Evolutionary conservation across 92 coral and sea anemone species (phyloP), one percentile per base, ranked within the genome.

Genomic region (Bergia puertoricense): DNA sequence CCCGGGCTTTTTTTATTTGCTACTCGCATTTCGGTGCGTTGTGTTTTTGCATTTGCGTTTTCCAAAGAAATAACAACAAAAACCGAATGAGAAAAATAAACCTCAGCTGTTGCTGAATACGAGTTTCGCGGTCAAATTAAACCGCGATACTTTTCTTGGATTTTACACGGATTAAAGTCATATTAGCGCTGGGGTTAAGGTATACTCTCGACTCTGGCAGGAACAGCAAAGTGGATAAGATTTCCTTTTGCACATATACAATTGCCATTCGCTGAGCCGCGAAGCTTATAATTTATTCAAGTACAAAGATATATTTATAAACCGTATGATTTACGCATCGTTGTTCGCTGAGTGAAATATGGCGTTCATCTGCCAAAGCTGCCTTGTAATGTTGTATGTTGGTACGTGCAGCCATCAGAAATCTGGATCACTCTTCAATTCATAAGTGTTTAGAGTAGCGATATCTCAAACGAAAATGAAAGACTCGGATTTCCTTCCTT

Each of bases 61-160:
- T 88, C 74, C 50, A 88, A 67, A 81, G 57, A 20, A 59, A 76
- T 56, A 76, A 86, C 81, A 74, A 73, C 54, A 88, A 88, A 54
- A 88, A 54, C 86, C 67, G 7, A 45, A 79, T 14, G 43, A 68
- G 86, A 69, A 66, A 88, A 44, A 79, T 15, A 79, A 36, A 79
- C 62, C 76, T 83, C 86, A 48, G 76, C 78, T 73, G 87, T 84
- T 30, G 76, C 43, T 71, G 78, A 84, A 44, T 59, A 37, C 77
- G 45, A 59, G 18, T 84, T 84, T 38, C 45, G 43, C 66, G 66
- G 66, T 46, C 44, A 69, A 36, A 68, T 56, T 54, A 80, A 30
- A 77, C 66, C 51, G 69, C 82, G 48, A 30, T n/a, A 80, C 66
- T 38, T 67, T 45, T 79, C 14, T n/a, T 68, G 59, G 86, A 41